These are phyloP conservation scores for Coptodon rendalli DNA, from an alignment of 2,113 vertebrate genomes.

Conservation along the genomic window DNA sequence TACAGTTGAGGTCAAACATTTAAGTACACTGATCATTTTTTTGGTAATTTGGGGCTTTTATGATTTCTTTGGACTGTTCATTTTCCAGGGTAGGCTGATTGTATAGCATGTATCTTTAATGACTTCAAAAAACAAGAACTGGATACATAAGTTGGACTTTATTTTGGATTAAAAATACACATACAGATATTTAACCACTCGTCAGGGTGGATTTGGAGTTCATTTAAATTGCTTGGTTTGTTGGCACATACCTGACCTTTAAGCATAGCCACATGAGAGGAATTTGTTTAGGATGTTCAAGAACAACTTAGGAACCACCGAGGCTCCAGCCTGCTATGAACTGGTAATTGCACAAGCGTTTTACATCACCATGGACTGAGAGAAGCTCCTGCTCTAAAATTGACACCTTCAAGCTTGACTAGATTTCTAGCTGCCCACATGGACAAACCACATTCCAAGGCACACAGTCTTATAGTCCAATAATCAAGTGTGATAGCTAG, in stretches of 20 bases:
- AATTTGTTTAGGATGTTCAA: not conserved
- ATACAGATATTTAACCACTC: not conserved
- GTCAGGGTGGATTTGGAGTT: not conserved
- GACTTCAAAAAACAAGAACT: not conserved
- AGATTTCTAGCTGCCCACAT: not conserved
- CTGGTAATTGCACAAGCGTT: not conserved
- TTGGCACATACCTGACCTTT: not conserved
- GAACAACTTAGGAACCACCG: not conserved
- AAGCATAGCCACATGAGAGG: not conserved
- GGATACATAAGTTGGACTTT: not conserved
- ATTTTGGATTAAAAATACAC: not conserved
- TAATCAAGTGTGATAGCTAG: accelerated
- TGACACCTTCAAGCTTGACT: accelerated
- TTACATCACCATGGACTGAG: not conserved
- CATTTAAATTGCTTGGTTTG: not conserved
- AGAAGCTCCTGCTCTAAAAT: not conserved
- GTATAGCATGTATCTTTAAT: accelerated
- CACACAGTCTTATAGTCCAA: not conserved
- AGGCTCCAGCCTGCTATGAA: not conserved
- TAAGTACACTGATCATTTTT: not conserved
- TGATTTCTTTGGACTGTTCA: accelerated
- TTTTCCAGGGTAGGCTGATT: not conserved
- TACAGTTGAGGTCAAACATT: not conserved
- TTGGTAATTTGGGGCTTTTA: not conserved
- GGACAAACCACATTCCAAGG: not conserved